Evolutionary conservation across 2,797 vertebrate species (phyloP), one percentile per base, ranked within the genome.

Genomic region (Vespertilio murinus): DNA sequence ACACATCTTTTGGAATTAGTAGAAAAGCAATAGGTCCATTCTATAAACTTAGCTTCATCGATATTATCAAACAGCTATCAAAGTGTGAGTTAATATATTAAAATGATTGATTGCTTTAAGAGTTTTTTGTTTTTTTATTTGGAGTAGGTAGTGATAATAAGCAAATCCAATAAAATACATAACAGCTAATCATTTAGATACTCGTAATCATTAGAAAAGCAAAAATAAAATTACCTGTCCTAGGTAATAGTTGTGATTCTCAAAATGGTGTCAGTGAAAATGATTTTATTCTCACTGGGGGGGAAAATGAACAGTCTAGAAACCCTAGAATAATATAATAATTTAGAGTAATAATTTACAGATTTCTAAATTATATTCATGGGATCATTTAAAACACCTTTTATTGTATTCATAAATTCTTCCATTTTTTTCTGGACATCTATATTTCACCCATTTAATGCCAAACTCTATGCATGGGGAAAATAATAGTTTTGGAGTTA

Each of bases 281-380:
- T 74, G 1, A 75, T 71, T 69, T 89, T 81, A 87, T 91, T 88
- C 30, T 75, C 86, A 86, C 38, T 86, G 23, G 82, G 65, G 65
- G 80, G 64, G 23, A 82, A 86, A 20, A 17, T 40, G 12, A 45
- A 61, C 4, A 87, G 33, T 71, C 11, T n/a, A 67, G 38, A 95
- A 93, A 28, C 12, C 11, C 4, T 49, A 56, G 56, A 90, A 61
- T 67, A 75, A 67, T 5, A 90, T 10, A 84, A 84, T 18, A 93
- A 82, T 74, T 87, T 56, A 74, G 8, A 65, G 0, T 69, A 71
- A 85, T 25, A 25, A 3, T 12, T 64, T 94, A 75, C 1, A 38
- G 13, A 78, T 79, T 47, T 86, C 49, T 52, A 89, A 86, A 28
- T 77, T 93, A 2, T 42, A 11, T 52, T 80, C 28, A 28, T 70